A percentile compares a stretch with the other conserved stretches of the same genome.
Conservation (phyloP, 2,888 invertebrate genomes). For the Xestia ashworthii region DNA sequence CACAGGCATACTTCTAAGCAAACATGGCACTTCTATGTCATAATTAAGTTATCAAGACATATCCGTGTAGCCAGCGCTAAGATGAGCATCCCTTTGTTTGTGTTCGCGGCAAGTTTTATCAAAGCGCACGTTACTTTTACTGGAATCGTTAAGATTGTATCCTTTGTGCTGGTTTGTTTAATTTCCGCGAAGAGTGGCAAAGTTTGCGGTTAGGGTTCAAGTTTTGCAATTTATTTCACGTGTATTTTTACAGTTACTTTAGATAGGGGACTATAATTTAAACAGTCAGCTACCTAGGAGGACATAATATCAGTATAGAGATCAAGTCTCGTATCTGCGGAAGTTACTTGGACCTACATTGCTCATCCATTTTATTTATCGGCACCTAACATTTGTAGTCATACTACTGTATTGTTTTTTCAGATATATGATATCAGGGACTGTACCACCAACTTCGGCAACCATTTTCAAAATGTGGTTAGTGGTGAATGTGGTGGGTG, state of each 20-base stretch:
- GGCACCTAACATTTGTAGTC: no score
- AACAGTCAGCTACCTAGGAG: neutral
- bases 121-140: conserved; percentile 31
- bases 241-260: neutral
- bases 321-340: neutral
- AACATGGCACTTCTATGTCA: neutral
- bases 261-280: neutral
- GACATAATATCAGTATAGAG: neutral
- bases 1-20: neutral
- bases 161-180: conserved; percentile 39
- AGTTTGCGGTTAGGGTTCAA: conserved; percentile 17
- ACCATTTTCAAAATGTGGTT: neutral
- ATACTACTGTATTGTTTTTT: neutral
- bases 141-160: conserved; percentile 11
- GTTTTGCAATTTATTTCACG: conserved; percentile 14
- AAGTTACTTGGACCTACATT: neutral
- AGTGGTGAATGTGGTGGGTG: no score
- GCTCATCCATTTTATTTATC: neutral
- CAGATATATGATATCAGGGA: neutral
- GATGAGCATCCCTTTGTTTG: conserved; percentile 36
- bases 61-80: conserved; percentile 5
- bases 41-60: neutral
- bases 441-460: neutral
- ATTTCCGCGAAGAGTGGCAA: conserved; percentile 26
- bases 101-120: conserved; percentile 19